These are phyloP conservation scores for Xylophagus ater DNA, from an alignment of 2,888 invertebrate genomes.

Conservation along the genomic window DNA sequence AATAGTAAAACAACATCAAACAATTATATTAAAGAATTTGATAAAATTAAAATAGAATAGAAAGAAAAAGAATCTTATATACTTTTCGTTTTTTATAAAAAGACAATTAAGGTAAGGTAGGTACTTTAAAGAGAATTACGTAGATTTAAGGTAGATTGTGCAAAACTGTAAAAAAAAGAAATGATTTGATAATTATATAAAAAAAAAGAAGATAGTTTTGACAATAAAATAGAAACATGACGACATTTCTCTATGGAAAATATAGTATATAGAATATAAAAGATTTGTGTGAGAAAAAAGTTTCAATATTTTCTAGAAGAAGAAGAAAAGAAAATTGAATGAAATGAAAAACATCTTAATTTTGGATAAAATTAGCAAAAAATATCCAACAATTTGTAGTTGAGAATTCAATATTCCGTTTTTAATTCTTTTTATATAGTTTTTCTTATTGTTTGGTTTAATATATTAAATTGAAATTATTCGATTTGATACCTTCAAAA, in stretches of 20 bases:
- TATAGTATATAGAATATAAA: too few species aligned
- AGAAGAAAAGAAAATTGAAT: too few species aligned
- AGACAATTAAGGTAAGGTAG: conserved; percentile 8
- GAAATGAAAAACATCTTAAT: not conserved
- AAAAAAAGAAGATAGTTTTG: too few species aligned
- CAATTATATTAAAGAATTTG: too few species aligned
- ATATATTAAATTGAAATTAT: conserved; percentile 15
- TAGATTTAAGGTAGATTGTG: conserved; percentile 12
- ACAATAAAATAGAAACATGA: too few species aligned
- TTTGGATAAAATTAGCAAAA: not conserved
- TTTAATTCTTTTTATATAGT: not conserved
- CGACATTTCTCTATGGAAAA: too few species aligned
- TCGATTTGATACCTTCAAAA: conserved; percentile 79
- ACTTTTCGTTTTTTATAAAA: conserved; percentile 10
- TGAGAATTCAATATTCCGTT: not conserved
- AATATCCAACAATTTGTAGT: not conserved
- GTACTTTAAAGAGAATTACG: too few species aligned
- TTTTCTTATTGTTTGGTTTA: not conserved
- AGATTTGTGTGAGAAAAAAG: too few species aligned
- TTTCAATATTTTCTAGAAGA: too few species aligned
- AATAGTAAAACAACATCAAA: conserved; percentile 7
- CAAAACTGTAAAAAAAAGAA: conserved; percentile 16
- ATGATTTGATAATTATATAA: too few species aligned
- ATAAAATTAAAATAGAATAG: conserved; percentile 2
- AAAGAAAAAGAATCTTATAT: conserved; percentile 8